Percentiles rank a stretch among this genome's conserved stretches.
Evolutionary conservation across 2,113 vertebrate genomes (phyloP).

Genomic region (Seriola dumerili): DNA sequence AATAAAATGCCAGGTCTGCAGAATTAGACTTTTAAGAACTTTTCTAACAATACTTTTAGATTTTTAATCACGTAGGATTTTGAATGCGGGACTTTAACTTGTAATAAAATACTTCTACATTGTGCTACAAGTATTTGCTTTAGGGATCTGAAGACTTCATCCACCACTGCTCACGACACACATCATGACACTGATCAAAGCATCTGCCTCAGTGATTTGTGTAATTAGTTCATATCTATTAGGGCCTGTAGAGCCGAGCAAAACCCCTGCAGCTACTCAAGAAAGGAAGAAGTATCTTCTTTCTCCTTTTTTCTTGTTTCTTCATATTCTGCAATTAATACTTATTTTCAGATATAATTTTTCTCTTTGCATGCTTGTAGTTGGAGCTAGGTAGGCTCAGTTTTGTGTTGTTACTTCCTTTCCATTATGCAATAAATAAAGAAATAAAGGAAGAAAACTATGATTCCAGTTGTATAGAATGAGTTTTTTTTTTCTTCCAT

Average conservation of each 20-base stretch:
- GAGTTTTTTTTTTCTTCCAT: neutral
- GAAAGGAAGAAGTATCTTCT: neutral
- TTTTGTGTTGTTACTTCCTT: too few relatives aligned
- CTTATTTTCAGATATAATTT: too few relatives aligned
- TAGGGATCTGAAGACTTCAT: neutral
- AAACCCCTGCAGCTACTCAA: neutral
- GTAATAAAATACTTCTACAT: neutral
- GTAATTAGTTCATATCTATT: neutral
- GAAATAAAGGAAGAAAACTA: neutral
- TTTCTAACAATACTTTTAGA: too few relatives aligned
- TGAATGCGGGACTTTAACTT: neutral
- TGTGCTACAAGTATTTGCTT: neutral
- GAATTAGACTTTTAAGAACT: neutral
- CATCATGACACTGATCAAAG: neutral
- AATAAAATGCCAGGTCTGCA: neutral
- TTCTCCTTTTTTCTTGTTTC: too few relatives aligned
- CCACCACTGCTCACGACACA: too few relatives aligned
- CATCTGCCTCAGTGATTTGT: neutral
- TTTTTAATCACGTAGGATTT: neutral
- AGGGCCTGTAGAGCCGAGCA: neutral
- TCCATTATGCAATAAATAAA: too few relatives aligned
- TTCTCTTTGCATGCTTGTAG: too few relatives aligned
- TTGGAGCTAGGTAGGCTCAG: too few relatives aligned
- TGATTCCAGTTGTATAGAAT: neutral
- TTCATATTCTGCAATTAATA: too few relatives aligned